Evolutionary conservation across 2,888 invertebrate species (phyloP).

Genomic region (Scrobipalpa costella): DNA sequence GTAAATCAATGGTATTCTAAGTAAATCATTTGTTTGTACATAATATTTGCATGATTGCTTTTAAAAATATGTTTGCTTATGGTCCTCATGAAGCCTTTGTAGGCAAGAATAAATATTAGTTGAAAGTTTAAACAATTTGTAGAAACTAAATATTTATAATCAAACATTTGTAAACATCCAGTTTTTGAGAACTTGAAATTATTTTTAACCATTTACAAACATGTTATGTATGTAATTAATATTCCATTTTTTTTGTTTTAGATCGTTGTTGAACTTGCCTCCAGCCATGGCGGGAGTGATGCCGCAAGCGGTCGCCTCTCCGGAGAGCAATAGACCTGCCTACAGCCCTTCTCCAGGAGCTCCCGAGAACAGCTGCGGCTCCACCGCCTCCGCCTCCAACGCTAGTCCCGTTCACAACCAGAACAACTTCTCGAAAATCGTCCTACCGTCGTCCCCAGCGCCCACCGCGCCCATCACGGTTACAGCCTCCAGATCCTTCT

Average conservation of each 20-base stretch:
- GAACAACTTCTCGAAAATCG: constrained; percentile 66
- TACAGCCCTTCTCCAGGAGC: constrained; percentile 83
- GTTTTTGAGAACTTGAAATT: no score
- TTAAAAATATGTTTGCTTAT: background rate
- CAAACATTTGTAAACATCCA: no score
- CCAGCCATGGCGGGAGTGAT: constrained; percentile 60
- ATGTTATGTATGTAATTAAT: no score
- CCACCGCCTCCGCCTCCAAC: constrained; percentile 67
- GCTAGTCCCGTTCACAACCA: constrained; percentile 69
- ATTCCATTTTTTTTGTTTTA: background rate
- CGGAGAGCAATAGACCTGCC: constrained; percentile 77
- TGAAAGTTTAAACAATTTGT: no score
- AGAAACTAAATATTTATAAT: no score
- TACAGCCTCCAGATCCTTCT: constrained; percentile 63
- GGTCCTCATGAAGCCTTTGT: no score
- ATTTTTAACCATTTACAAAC: no score
- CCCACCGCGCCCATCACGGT: constrained; percentile 68
- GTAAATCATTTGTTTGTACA: background rate
- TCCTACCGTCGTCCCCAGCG: constrained; percentile 74
- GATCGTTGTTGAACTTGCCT: constrained; percentile 58
- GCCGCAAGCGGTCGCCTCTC: constrained; percentile 74
- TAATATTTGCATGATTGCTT: no score
- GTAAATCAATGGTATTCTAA: background rate
- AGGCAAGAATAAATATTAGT: no score
- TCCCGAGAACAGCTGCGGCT: constrained; percentile 74